Conservation (phyloP, 2,797 vertebrate genomes). For the Smutsia gigantea region DNA sequence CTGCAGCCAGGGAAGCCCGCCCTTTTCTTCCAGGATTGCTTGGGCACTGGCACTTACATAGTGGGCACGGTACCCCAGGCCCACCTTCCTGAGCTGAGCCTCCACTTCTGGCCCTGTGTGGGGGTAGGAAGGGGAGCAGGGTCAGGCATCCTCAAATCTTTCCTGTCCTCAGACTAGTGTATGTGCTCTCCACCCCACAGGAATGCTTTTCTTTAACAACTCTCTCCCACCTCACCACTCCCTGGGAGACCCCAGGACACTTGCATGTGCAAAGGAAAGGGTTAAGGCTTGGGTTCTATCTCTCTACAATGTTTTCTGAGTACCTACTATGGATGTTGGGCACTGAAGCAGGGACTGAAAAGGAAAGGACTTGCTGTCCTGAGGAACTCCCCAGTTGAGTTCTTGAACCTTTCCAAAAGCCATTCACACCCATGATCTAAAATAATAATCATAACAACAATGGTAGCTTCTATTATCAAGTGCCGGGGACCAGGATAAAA, state of each 20-base stretch:
- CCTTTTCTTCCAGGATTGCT: slow-evolving; percentile 88
- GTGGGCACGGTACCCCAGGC: slow-evolving; percentile 96
- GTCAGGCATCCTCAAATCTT: background rate
- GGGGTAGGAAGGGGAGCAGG: background rate
- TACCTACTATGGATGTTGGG: background rate
- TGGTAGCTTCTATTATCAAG: background rate
- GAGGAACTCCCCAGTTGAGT: background rate
- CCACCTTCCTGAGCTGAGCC: slow-evolving; percentile 90
- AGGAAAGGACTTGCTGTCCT: background rate
- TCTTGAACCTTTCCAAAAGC: background rate
- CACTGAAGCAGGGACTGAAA: background rate
- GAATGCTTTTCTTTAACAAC: background rate
- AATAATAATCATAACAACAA: background rate
- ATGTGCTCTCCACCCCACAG: background rate
- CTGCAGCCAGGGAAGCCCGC: slow-evolving; percentile 89
- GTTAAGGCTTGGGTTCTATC: background rate
- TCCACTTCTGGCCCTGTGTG: slow-evolving; percentile 89
- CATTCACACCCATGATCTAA: background rate
- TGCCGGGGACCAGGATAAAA: background rate
- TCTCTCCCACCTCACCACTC: background rate
- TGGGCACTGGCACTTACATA: slow-evolving; percentile 92
- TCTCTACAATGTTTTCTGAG: slow-evolving; percentile 21
- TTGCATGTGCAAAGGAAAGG: background rate
- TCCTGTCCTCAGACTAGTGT: background rate
- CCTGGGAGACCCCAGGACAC: background rate